Conservation (phyloP, 2,888 invertebrate genomes). For the Drosophila trichaetosa region DNA sequence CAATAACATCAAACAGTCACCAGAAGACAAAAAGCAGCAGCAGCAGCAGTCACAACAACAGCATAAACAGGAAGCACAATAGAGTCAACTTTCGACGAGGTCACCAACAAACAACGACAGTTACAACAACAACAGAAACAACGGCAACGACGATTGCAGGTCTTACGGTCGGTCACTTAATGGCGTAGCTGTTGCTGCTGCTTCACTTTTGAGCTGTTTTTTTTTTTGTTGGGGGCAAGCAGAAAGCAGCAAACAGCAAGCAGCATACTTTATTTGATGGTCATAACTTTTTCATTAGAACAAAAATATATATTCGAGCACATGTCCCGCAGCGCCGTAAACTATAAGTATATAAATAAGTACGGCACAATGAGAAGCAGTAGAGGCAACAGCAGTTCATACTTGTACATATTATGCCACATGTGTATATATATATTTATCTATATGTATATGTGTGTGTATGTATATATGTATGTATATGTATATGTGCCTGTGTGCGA, state of each 20-base stretch:
- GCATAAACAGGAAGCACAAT: constrained; percentile 79
- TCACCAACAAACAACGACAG: constrained; percentile 51
- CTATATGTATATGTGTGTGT: constrained; percentile 18
- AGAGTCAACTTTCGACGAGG: constrained; percentile 76
- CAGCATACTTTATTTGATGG: constrained; percentile 81
- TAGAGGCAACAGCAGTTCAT: constrained; percentile 59
- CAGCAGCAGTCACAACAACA: constrained; percentile 56
- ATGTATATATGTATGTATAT: constrained; percentile 21
- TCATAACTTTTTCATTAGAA: constrained; percentile 80
- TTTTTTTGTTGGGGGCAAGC: constrained; percentile 19
- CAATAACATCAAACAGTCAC: constrained; percentile 34
- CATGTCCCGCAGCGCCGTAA: constrained; percentile 80
- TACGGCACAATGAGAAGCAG: constrained; percentile 50
- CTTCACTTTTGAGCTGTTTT: constrained; percentile 70
- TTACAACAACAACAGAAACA: constrained; percentile 22
- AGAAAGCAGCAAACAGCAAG: constrained; percentile 44
- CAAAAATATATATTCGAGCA: constrained; percentile 79
- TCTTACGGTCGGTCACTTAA: constrained; percentile 79
- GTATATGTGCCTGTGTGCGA: constrained; percentile 4
- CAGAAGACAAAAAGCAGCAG: constrained; percentile 46
- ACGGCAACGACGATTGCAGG: constrained; percentile 65
- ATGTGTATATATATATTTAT: constrained; percentile 32
- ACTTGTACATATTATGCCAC: constrained; percentile 52
- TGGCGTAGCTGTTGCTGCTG: constrained; percentile 55
- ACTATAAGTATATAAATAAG: constrained; percentile 79